A percentile compares a stretch with the other conserved stretches of the same genome.
Conservation (phyloP, 2,113 vertebrate genomes). For the Recurvirostra avosetta region DNA sequence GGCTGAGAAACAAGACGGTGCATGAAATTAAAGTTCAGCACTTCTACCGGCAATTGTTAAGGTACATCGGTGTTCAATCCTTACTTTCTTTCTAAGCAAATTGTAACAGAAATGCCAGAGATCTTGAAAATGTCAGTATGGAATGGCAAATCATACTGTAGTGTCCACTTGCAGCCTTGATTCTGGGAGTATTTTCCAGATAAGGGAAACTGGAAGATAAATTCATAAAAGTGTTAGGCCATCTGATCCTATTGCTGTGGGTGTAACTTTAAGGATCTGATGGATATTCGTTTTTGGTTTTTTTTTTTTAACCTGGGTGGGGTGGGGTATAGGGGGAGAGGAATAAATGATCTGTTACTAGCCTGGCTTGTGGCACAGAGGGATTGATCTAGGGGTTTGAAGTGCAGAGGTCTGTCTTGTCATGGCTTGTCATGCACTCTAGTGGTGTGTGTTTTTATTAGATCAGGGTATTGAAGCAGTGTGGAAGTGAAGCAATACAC, state of each 20-base stretch:
- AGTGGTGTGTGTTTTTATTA: background rate
- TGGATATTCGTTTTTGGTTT: background rate
- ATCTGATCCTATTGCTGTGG: background rate
- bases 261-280: background rate
- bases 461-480: background rate
- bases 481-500: background rate
- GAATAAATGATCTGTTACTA: background rate
- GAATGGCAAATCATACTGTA: background rate
- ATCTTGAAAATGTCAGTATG: background rate
- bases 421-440: background rate
- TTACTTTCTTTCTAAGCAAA: background rate
- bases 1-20: constrained; percentile 72
- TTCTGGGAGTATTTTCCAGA: background rate
- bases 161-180: background rate
- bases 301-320: background rate
- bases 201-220: background rate
- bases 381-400: background rate
- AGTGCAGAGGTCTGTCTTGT: background rate
- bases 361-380: background rate
- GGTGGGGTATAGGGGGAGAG: background rate
- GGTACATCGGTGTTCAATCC: constrained; percentile 67
- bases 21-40: constrained; percentile 88
- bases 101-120: background rate
- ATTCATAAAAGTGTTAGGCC: background rate
- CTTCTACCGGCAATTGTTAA: constrained; percentile 82